phyloP scores from a whole-genome alignment of 92 coral and sea anemone genomes.

The Parazoanthus swiftii region DNA sequence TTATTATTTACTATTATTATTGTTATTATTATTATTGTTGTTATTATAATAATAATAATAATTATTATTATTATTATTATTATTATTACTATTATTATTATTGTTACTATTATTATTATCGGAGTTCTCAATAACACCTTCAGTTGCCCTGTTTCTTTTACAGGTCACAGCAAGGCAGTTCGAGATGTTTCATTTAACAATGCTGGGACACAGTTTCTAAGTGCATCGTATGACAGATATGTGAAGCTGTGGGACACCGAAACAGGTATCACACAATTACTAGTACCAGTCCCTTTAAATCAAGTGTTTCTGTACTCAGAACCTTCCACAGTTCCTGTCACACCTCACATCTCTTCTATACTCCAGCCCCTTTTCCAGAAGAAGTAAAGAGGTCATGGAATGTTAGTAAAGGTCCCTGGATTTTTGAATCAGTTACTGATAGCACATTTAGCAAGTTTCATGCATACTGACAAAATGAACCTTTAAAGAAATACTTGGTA shows the following conservation, averaged over 20 bases:
- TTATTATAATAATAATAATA: background rate
- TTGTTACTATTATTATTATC: background rate
- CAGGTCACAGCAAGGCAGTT: conserved; percentile 98
- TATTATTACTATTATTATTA: background rate
- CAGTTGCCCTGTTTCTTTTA: background rate
- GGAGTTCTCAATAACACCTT: background rate
- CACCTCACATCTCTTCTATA: no score
- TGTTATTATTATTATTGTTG: background rate
- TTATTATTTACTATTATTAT: background rate
- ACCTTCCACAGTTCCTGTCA: no score
- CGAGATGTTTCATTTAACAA: conserved; percentile 93
- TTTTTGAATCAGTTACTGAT: no score
- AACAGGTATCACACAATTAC: conserved; percentile 60
- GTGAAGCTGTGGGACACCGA: conserved; percentile 99
- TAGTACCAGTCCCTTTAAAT: no score
- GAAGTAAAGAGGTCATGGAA: no score
- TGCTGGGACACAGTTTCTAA: conserved; percentile 85
- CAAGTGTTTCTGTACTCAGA: no score
- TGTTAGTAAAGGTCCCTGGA: no score
- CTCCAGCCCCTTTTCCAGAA: no score
- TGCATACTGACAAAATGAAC: no score
- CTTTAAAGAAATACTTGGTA: no score
- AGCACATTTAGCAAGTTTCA: no score
- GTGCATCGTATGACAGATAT: conserved; percentile 98
- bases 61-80: no score